Base-by-base conservation (phyloP, 2,888 invertebrate species). In the Chesias legatella region DNA sequence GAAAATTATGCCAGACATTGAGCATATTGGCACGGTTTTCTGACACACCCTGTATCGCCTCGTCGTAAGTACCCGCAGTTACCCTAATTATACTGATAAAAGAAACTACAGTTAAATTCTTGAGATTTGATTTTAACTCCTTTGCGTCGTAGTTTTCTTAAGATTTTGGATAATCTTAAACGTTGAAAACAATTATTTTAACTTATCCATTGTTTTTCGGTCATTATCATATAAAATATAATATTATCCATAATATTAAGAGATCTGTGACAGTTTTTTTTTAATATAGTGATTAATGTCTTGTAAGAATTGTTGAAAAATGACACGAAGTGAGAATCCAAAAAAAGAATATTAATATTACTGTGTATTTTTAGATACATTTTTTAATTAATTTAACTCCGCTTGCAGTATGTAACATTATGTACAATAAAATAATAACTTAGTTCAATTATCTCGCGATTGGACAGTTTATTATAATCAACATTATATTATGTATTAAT, bases 301-400 rank as follows among this genome's bases (percentile, higher is more conserved):
- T 42, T 48, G 43, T 42, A 52, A 48, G 60, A 56, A 45, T 71
- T 72, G 70, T 73, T 73, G 59, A 53, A 71, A 58, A 63, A 68
- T 75, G 76, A 76, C 75, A 69, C 54, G 64, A 70, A 78, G 79
- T 78, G 78, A 79, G 75, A 78, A 53, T 60, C 46, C 44, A 49
- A 53, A 52, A 53, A 51, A 48, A 53, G 57, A 58, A 44, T 17
- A 17, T 53, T 56, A 43, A 49, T 51, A 55, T 48, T 58, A 63
- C 56, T 51, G 57, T 61, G 69, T 76, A 76, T 76, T 78, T 77
- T 76, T 76, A 68, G 73, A 78, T 48, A 69, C 54, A 46, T 73
- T 69, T 75, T 72, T 58, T 61, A n/a, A 60, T 60, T 65, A 43
- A 50, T 56, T 63, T 65, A 61, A 53, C 47, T 43, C 46, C 42